Base-by-base conservation (phyloP, 2,113 vertebrate species). In the Embiotoca jacksoni region DNA sequence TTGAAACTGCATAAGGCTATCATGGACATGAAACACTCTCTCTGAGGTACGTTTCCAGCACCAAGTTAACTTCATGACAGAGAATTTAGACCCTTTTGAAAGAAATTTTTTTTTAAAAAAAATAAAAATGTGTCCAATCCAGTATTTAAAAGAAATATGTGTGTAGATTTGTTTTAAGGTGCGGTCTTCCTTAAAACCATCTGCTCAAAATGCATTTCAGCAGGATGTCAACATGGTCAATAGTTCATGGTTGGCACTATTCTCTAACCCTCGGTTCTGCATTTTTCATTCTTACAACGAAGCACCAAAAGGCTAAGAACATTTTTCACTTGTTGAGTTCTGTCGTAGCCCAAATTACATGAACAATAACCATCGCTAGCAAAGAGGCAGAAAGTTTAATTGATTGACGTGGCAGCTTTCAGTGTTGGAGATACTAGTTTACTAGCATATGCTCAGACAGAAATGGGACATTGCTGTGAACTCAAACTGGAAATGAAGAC, bases 181-280 rank as follows among this genome's bases (percentile, higher is more conserved):
- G 5, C 4, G 16, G 1, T 39, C 32, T 78, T 65, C 14, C n/a
- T 69, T 70, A 36, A 16, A 71, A 54, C 57, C 31, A 56, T 50
- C 16, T 69, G 36, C 30, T 72, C 30, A 82, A 77, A 65, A 78
- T 61, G 11, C 62, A 72, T 49, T 44, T 67, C 61, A 64, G 57
- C 55, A 74, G 9, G 37, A 71, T 60, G 53, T 56, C 7, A 71
- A 39, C 65, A 54, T 54, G 3, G 47, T 35, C 16, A 55, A 32
- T 66, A 69, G 44, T 39, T 66, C 7, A 49, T 37, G 16, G 9
- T n/a, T 39, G 23, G 33, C 55, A 58, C 55, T 13, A 44, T 49
- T n/a, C n/a, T 9, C 10, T 0, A 13, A 65, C 30, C 74, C 83
- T 79, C 83, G 62, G 69, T 83, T 83, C 74, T 65, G 84, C 69